Evolutionary conservation across 2,797 vertebrate genomes (phyloP), one percentile per base, ranked within the genome.

Genomic region (Alfaro cultratus): DNA sequence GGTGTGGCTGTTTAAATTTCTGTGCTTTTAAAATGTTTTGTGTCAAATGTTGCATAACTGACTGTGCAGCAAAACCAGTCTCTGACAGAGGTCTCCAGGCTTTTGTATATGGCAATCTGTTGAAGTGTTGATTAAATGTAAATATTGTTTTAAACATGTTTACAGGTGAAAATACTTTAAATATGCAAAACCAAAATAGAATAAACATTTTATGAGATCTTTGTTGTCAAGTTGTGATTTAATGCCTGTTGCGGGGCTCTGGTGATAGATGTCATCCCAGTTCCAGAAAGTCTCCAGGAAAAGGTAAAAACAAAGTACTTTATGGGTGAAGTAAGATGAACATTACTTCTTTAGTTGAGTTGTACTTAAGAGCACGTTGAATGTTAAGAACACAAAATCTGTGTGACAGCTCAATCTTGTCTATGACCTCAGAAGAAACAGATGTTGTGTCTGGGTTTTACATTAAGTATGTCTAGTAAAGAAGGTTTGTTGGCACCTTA

Each of bases 161-260:
- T 89, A 89, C 82, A 89, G 83, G 76, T 87, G 51, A 85, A 87
- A 89, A 87, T 83, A 89, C 77, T 78, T 70, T 15, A 60, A 89
- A 75, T 23, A 9, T 77, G 79, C 36, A 80, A 75, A 57, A 87
- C 74, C 74, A 87, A 85, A 90, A 91, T 77, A 86, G 85, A 95
- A 94, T 94, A 95, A 95, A 95, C 84, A 74, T 87, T 95, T 92
- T 86, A 91, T 91, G 85, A 79, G 39, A 76, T 77, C 47, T 81
- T 67, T 89, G 73, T 80, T 62, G 71, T 84, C 68, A 79, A 31
- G 49, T 71, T 10, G 23, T 88, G n/a, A 78, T 86, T 80, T 75
- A n/a, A 45, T 68, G 36, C 36, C 18, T 23, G 64, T 10, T 12
- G 64, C 36, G 39, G 36, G 10, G 4, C 39, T 18, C 31, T 64